phyloP scores from a whole-genome alignment of 1,140 invertebrate species.

The Daktulosphaira vitifoliae region DNA sequence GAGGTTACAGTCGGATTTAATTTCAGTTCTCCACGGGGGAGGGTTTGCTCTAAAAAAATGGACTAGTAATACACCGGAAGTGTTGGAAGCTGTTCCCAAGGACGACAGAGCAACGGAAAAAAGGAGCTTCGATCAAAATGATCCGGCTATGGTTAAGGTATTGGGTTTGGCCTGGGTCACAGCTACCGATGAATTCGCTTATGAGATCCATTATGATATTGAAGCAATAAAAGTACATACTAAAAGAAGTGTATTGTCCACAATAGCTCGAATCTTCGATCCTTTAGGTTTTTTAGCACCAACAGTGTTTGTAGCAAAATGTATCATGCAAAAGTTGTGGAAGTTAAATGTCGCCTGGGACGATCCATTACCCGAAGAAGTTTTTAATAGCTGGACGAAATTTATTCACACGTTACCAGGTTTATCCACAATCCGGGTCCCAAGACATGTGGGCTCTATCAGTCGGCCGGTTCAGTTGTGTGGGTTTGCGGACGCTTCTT shows the following conservation, averaged over 20 bases:
- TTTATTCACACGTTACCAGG: no score
- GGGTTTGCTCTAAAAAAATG: neutral
- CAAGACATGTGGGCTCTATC: no score
- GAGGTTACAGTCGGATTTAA: neutral
- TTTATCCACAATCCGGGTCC: no score
- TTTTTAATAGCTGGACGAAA: no score
- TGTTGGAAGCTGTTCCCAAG: neutral
- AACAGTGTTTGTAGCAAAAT: conserved; percentile 41
- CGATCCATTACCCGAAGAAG: conserved; percentile 40
- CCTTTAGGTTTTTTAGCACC: conserved; percentile 43
- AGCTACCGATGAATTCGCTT: neutral
- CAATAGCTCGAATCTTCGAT: conserved; percentile 43
- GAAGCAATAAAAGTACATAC: neutral
- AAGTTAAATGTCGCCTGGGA: conserved; percentile 41
- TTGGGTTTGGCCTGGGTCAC: neutral
- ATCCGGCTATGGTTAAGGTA: neutral
- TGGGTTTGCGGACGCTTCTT: no score
- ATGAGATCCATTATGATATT: no score
- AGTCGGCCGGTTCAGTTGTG: no score
- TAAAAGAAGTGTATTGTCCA: conserved; percentile 41
- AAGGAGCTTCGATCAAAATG: neutral
- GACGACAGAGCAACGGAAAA: neutral
- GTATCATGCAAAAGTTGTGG: conserved; percentile 44
- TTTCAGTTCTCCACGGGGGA: neutral
- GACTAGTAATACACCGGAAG: neutral